Evolutionary conservation across 1,140 invertebrate genomes (phyloP).

Genomic region (Orius laevigatus): DNA sequence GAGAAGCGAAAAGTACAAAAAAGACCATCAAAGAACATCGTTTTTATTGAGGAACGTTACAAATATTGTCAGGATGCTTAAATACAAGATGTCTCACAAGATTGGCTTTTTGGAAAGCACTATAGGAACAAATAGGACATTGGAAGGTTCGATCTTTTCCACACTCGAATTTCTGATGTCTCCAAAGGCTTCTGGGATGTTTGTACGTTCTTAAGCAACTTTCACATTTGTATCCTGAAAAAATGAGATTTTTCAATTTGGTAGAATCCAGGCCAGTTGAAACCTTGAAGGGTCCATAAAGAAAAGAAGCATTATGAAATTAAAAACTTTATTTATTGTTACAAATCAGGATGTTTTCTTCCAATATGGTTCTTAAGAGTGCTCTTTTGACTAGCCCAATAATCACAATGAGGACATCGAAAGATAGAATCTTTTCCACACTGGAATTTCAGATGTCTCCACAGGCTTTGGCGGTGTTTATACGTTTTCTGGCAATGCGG

Average conservation of each 20-base stretch:
- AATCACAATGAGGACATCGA: constrained; percentile 16
- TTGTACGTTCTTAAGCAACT: constrained; percentile 14
- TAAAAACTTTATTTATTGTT: not conserved
- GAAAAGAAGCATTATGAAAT: not conserved
- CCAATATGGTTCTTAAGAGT: constrained; percentile 15
- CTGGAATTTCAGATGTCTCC: not conserved
- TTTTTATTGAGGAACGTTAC: too few relatives aligned
- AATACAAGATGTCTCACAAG: constrained; percentile 30
- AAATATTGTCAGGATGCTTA: constrained; percentile 33
- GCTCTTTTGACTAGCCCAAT: constrained; percentile 5
- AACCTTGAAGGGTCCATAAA: too few relatives aligned
- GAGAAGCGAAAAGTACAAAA: constrained; percentile 32
- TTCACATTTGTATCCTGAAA: not conserved
- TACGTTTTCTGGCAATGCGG: too few relatives aligned
- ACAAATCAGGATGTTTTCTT: constrained; percentile 4
- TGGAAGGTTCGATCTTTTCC: constrained; percentile 16
- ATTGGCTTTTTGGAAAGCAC: constrained; percentile 31
- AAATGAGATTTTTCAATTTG: constrained; percentile 1
- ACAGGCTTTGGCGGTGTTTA: too few relatives aligned
- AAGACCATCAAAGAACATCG: constrained; percentile 34
- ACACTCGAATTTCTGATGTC: constrained; percentile 20
- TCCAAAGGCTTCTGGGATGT: constrained; percentile 24
- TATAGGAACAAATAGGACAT: constrained; percentile 16
- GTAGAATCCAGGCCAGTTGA: too few relatives aligned
- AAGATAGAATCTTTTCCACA: not conserved